phyloP scores from a whole-genome alignment of 2,797 vertebrate species.

The Semotilus atromaculatus region DNA sequence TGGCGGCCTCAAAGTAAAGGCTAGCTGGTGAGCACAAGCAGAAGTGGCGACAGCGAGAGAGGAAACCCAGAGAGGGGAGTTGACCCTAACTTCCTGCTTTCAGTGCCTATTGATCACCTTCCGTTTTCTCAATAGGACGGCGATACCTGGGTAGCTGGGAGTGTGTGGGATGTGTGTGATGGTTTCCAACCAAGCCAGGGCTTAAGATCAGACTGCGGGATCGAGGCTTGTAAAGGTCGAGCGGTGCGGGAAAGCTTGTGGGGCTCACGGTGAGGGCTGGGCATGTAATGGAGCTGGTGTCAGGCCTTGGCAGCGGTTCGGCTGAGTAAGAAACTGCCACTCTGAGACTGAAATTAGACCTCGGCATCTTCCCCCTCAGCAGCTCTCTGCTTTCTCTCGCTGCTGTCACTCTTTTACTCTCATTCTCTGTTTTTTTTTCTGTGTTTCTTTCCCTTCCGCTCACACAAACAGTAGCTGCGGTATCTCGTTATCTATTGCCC shows the following conservation, averaged over 20 bases:
- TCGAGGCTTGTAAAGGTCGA: constrained; percentile 52
- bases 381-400: constrained; percentile 48
- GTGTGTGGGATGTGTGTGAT: constrained; percentile 9
- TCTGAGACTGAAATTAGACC: constrained; percentile 55
- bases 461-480: constrained; percentile 17
- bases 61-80: constrained; percentile 25
- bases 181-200: constrained; percentile 16
- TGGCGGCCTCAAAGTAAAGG: constrained; percentile 43
- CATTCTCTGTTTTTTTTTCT: background rate
- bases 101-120: constrained; percentile 46
- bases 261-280: constrained; percentile 33
- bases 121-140: constrained; percentile 48
- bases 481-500: constrained; percentile 8
- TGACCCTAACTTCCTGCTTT: constrained; percentile 47
- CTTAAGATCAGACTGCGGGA: constrained; percentile 42
- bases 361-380: constrained; percentile 45
- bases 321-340: constrained; percentile 54
- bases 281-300: constrained; percentile 51
- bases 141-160: constrained; percentile 44
- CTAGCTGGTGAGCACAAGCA: constrained; percentile 7
- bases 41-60: background rate
- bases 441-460: background rate
- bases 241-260: constrained; percentile 21
- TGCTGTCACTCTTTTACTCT: constrained; percentile 15
- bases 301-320: constrained; percentile 52